Conservation (phyloP, 1,140 invertebrate genomes). For the Drosophila quadrilineata region DNA sequence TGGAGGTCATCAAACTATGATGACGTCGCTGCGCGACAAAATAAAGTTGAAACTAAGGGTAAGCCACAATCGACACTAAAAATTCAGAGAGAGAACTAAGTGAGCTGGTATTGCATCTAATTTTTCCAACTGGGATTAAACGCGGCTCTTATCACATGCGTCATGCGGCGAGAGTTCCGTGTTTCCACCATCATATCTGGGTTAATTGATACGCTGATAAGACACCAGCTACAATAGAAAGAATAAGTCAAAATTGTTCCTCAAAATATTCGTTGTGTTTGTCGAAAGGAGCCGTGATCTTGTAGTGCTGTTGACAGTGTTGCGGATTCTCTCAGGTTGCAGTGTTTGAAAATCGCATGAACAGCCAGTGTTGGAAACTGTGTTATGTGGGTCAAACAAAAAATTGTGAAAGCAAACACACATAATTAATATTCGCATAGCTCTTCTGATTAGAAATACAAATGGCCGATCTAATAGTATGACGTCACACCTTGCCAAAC, state of each 20-base stretch:
- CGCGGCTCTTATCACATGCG: conserved; percentile 28
- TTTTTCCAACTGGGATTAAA: conserved; percentile 22
- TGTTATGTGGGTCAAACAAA: conserved; percentile 10
- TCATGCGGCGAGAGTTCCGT: conserved; percentile 21
- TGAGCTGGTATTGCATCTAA: too few relatives aligned
- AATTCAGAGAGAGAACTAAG: not conserved
- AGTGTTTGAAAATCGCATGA: too few relatives aligned
- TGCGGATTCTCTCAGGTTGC: too few relatives aligned
- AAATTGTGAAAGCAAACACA: conserved; percentile 25
- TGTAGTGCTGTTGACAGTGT: too few relatives aligned
- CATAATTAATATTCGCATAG: not conserved
- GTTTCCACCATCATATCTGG: conserved; percentile 48
- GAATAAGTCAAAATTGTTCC: too few relatives aligned
- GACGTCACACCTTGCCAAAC: conserved; percentile 19
- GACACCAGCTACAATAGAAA: not conserved
- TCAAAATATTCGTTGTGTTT: too few relatives aligned
- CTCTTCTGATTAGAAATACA: conserved; percentile 25
- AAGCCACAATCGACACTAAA: not conserved
- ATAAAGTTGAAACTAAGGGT: conserved; percentile 11
- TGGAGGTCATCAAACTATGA: conserved; percentile 73
- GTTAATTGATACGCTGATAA: conserved; percentile 68
- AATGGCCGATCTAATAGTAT: conserved; percentile 6
- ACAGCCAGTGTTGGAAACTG: too few relatives aligned
- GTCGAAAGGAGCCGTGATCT: too few relatives aligned
- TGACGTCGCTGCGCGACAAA: conserved; percentile 46